A percentile compares a stretch with the other conserved stretches of the same genome.
Conservation (phyloP, 2,888 invertebrate genomes). For the Eledone cirrhosa region DNA sequence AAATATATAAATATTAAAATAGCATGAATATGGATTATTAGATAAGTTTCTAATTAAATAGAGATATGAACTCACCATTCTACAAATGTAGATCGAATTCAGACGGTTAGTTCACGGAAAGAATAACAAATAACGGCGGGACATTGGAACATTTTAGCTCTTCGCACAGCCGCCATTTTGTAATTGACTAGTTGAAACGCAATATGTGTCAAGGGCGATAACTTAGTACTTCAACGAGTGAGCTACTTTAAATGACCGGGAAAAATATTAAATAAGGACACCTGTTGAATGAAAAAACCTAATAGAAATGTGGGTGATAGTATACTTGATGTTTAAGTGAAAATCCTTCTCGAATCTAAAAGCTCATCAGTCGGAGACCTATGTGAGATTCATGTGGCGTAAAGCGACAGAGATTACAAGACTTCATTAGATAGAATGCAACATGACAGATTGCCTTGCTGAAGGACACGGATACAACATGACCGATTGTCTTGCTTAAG, state of each 20-base stretch:
- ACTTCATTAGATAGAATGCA: no score
- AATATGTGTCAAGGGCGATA: not conserved
- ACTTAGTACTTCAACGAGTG: not conserved
- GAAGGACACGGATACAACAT: no score
- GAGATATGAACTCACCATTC: constrained; percentile 9
- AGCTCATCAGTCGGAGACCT: not conserved
- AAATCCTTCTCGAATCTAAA: not conserved
- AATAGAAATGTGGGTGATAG: no score
- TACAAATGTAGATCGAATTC: not conserved
- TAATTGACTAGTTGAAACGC: not conserved
- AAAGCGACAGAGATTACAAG: not conserved
- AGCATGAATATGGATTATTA: no score
- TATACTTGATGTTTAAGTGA: not conserved
- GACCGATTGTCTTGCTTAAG: no score
- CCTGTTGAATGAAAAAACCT: no score
- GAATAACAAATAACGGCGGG: constrained; percentile 52
- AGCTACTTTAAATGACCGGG: not conserved
- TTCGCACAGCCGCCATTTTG: constrained; percentile 58
- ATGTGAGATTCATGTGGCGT: not conserved
- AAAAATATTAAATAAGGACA: no score
- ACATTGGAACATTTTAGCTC: constrained; percentile 43
- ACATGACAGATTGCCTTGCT: no score
- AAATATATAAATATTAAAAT: no score
- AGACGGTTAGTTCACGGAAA: constrained; percentile 52
- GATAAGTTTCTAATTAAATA: no score